Evolutionary conservation across 2,113 vertebrate genomes (phyloP).

Genomic region (Laticauda colubrina): DNA sequence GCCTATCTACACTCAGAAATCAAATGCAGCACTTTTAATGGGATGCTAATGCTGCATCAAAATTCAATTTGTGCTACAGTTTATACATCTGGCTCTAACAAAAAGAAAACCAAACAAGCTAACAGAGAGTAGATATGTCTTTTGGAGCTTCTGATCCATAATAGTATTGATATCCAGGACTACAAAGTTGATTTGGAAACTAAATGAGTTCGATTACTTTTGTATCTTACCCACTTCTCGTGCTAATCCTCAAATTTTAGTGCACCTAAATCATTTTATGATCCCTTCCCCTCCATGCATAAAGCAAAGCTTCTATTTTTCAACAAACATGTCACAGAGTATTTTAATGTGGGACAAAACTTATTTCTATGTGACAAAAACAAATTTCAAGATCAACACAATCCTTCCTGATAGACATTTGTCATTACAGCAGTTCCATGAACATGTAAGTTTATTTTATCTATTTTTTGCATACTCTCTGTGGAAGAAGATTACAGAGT

Average conservation of each 20-base stretch:
- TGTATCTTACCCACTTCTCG: not conserved
- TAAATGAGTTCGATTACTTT: not conserved
- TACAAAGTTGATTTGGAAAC: not conserved
- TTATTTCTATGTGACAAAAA: conserved; percentile 5
- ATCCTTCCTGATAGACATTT: not conserved
- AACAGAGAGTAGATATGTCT: not conserved
- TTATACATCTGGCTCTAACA: not conserved
- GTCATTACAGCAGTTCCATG: conserved; percentile 33
- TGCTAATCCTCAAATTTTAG: not conserved
- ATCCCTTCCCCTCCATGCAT: not conserved
- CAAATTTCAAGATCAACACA: conserved; percentile 27
- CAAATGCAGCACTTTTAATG: not conserved
- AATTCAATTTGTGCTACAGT: not conserved
- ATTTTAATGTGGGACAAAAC: not conserved
- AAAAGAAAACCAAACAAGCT: not conserved
- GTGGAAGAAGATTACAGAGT: conserved; percentile 15
- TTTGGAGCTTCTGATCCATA: not conserved
- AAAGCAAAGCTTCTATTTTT: not conserved
- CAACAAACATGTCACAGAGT: conserved; percentile 2
- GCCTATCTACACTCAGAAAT: not conserved
- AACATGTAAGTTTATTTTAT: conserved; percentile 31
- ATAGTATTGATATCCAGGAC: not conserved
- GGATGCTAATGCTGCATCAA: not conserved
- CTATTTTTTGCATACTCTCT: conserved; percentile 3
- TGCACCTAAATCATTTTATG: not conserved